phyloP scores from a whole-genome alignment of 2,888 invertebrate genomes.

The Agriopis leucophaearia region DNA sequence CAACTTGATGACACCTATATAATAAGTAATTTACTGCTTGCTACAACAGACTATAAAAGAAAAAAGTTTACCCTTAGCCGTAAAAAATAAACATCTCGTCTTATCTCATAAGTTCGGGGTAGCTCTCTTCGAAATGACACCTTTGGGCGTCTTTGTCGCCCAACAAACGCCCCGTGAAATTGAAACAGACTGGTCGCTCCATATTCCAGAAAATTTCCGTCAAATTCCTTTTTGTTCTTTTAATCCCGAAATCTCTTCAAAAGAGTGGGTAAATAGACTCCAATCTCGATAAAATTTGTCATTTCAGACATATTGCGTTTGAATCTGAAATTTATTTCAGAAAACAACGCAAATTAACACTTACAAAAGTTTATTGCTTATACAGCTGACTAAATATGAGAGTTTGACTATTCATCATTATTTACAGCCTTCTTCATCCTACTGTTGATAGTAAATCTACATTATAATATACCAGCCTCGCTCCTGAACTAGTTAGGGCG shows the following conservation, averaged over 20 bases:
- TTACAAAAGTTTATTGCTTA: too few species aligned
- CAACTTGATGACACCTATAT: slow-evolving; percentile 30
- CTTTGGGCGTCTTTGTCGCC: slow-evolving; percentile 81
- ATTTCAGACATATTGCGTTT: slow-evolving; percentile 28
- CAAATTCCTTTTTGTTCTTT: slow-evolving; percentile 67
- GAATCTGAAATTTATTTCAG: slow-evolving; percentile 6
- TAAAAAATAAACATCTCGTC: slow-evolving; percentile 72
- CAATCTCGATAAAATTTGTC: slow-evolving; percentile 39
- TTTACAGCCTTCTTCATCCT: too few species aligned
- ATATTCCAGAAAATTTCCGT: slow-evolving; percentile 69
- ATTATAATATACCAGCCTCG: too few species aligned
- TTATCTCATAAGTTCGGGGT: slow-evolving; percentile 72
- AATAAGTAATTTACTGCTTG: slow-evolving; percentile 45
- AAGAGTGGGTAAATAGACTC: slow-evolving; percentile 34
- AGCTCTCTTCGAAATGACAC: slow-evolving; percentile 80
- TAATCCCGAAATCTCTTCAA: slow-evolving; percentile 54
- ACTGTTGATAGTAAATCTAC: too few species aligned
- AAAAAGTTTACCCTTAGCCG: slow-evolving; percentile 58
- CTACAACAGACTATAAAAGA: slow-evolving; percentile 50
- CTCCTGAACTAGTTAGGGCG: too few species aligned
- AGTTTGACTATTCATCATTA: too few species aligned
- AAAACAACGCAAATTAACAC: background rate
- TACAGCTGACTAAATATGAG: too few species aligned
- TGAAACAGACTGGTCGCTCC: slow-evolving; percentile 79
- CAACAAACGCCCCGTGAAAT: slow-evolving; percentile 84